These are phyloP conservation scores for Periophthalmus magnuspinnatus DNA, from an alignment of 2,797 vertebrate genomes.

Conservation along the genomic window DNA sequence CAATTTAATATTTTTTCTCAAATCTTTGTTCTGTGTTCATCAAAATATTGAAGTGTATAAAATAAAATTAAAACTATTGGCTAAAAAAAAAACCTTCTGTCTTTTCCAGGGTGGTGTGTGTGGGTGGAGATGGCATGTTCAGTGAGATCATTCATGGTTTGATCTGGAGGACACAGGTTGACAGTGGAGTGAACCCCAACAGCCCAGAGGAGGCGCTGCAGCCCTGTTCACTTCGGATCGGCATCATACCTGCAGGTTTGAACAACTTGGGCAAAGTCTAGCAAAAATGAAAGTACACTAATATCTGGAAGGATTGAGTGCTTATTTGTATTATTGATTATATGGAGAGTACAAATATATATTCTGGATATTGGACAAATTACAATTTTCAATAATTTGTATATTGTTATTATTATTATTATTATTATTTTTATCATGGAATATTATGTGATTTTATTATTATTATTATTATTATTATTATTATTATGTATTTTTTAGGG, in stretches of 20 bases:
- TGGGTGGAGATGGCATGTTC: slow-evolving; percentile 97
- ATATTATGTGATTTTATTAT: no score
- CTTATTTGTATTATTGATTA: no score
- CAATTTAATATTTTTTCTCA: no score
- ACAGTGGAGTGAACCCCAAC: slow-evolving; percentile 82
- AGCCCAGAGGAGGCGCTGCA: slow-evolving; percentile 78
- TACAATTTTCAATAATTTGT: no score
- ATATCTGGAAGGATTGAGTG: background rate
- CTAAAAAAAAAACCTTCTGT: background rate
- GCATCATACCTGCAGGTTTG: slow-evolving; percentile 94
- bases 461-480: no score
- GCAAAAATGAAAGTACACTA: background rate
- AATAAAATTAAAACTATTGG: no score
- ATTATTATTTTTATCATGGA: no score
- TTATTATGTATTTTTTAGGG: no score
- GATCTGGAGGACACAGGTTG: slow-evolving; percentile 85
- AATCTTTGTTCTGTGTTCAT: no score
- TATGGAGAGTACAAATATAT: background rate
- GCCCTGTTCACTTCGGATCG: slow-evolving; percentile 85
- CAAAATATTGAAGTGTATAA: background rate
- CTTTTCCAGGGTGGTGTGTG: slow-evolving; percentile 86
- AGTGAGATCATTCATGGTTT: slow-evolving; percentile 94
- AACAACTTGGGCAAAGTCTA: background rate
- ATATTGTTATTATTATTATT: no score
- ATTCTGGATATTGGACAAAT: no score